Evolutionary conservation across 2,888 invertebrate species (phyloP).

Genomic region (Troides helena): DNA sequence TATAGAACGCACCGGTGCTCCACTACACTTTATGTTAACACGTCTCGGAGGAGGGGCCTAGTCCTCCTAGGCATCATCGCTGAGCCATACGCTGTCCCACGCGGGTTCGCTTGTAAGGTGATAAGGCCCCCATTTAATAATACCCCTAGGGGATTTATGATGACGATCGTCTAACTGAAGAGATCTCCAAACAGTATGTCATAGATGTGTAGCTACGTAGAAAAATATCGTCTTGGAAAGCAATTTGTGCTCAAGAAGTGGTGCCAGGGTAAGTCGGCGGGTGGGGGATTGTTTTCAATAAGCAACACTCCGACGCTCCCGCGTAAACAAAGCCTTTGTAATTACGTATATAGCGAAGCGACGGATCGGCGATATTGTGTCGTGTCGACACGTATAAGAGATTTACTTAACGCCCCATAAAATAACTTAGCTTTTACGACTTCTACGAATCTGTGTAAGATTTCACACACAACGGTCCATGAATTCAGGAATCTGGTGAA

Average conservation of each 20-base stretch:
- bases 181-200: too few species aligned
- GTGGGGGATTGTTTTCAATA: slow-evolving; percentile 42
- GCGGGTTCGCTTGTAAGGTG: too few species aligned
- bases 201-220: too few species aligned
- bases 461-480: background rate
- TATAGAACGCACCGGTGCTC: too few species aligned
- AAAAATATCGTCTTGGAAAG: too few species aligned
- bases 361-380: slow-evolving; percentile 34
- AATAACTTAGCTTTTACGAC: slow-evolving; percentile 7
- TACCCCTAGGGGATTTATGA: too few species aligned
- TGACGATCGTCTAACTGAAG: too few species aligned
- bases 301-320: slow-evolving; percentile 41
- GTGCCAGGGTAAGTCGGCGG: slow-evolving; percentile 31
- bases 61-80: too few species aligned
- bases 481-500: slow-evolving; percentile 5
- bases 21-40: too few species aligned
- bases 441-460: background rate
- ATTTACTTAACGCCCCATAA: slow-evolving; percentile 16
- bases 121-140: too few species aligned
- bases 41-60: too few species aligned
- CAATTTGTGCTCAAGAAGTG: background rate
- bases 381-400: background rate
- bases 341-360: slow-evolving; percentile 45
- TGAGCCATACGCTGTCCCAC: too few species aligned
- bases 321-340: slow-evolving; percentile 40